Evolutionary conservation across 2,888 invertebrate species (phyloP).

Genomic region (Aporophyla lueneburgensis): DNA sequence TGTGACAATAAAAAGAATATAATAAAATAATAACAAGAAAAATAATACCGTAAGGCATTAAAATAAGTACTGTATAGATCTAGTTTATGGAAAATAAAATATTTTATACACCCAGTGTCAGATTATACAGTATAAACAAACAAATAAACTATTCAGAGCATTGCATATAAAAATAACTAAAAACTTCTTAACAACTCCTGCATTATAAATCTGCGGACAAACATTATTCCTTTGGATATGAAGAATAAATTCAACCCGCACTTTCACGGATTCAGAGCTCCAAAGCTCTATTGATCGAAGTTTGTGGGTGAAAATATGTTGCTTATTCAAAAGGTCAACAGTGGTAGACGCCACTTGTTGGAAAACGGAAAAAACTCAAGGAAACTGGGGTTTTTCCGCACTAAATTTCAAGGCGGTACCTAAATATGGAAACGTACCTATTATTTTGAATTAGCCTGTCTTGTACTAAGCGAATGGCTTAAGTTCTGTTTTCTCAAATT

Average conservation of each 20-base stretch:
- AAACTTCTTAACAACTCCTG: neutral
- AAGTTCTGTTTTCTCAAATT: constrained; percentile 18
- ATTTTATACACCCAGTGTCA: no score
- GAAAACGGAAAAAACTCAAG: constrained; percentile 20
- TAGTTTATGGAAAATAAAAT: no score
- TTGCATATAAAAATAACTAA: neutral
- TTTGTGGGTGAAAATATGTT: constrained; percentile 58
- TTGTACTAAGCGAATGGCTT: neutral
- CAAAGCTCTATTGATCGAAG: no score
- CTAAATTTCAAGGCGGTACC: constrained; percentile 29
- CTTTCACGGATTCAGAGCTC: constrained; percentile 44
- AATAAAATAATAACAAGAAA: neutral
- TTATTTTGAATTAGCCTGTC: constrained; percentile 21
- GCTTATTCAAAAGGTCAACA: constrained; percentile 46
- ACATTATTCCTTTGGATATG: constrained; percentile 36
- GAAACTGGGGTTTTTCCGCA: constrained; percentile 5
- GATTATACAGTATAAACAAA: neutral
- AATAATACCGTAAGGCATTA: neutral
- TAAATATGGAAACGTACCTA: constrained; percentile 11
- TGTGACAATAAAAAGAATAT: neutral
- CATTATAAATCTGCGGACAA: constrained; percentile 36
- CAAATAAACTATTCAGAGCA: neutral
- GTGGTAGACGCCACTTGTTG: constrained; percentile 43
- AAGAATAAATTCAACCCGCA: constrained; percentile 47
- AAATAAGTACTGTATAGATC: neutral